Evolutionary conservation across 1,140 invertebrate species (phyloP), one percentile per base, ranked within the genome.

Genomic region (Cardiocondyla obscurior): DNA sequence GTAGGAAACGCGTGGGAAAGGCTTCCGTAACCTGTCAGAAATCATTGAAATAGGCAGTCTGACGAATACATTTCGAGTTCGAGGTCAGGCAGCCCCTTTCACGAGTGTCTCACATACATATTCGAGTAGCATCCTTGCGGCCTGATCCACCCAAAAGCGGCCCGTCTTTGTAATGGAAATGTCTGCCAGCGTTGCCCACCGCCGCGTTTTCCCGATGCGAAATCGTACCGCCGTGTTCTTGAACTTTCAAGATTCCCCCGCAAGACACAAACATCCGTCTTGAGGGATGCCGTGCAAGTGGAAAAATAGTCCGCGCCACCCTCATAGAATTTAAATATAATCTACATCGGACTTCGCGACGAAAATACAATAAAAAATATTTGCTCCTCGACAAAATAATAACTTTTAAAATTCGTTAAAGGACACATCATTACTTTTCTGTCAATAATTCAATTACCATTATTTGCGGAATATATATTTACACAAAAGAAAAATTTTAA

Each of bases 101-200:
- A 55, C 46, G 28, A 55, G 22, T 57, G 44, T 39, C n/a, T 58
- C 51, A 28, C 62, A 83, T 85, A 67, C 60, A 83, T 85, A 85
- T 85, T 85, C 81, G 46, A 84, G 83, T 65, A n/a, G 83, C 67
- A 28, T 84, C 55, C 64, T 60, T 42, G 62, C 36, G 65, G 49
- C 49, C 58, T 83, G 81, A 83, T 83, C 81, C 70, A 69, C n/a
- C 79, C 67, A 65, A 74, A 83, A 85, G 69, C 53, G 25, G 19
- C 22, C 22, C 60, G 49, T 83, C 81, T 85, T 85, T 85, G 60
- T 85, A 44, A 85, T 85, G 83, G 83, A 85, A 85, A 85, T 85
- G 33, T 85, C 62, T 72, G 46, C 51, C 22, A 57, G 7, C 46
- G 46, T 82, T 58, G 79, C 46, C 39, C 33, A 69, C 46, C 25